Evolutionary conservation across 2,888 invertebrate species (phyloP).

Genomic region (Liposcelis brunnea): DNA sequence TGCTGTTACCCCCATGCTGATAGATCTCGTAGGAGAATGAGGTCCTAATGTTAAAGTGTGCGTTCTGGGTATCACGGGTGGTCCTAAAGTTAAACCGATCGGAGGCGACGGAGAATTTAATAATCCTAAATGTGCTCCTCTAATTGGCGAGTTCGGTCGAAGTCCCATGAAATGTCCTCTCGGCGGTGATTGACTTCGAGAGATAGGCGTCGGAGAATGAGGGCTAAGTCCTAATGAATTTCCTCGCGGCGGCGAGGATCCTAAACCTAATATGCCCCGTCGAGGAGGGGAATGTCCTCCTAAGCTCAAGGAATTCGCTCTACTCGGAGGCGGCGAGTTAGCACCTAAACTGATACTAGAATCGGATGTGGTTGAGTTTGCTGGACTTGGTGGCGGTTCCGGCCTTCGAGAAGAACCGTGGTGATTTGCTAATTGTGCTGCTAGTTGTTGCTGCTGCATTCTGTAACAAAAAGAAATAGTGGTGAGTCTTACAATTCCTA

Average conservation of each 20-base stretch:
- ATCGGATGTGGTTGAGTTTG: slow-evolving; percentile 19
- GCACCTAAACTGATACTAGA: slow-evolving; percentile 18
- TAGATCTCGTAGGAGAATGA: slow-evolving; percentile 19
- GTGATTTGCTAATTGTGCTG: slow-evolving; percentile 20
- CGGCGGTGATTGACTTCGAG: slow-evolving; percentile 2
- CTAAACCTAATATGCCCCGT: neutral
- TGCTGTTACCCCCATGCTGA: slow-evolving; percentile 10
- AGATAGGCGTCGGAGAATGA: neutral
- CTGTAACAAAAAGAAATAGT: slow-evolving; percentile 17
- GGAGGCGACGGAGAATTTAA: slow-evolving; percentile 6
- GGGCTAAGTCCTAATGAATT: slow-evolving; percentile 2
- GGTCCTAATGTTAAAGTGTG: slow-evolving; percentile 16
- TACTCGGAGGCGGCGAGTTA: slow-evolving; percentile 15
- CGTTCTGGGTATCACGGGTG: slow-evolving; percentile 8
- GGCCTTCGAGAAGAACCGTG: slow-evolving; percentile 16
- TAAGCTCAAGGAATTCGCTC: neutral
- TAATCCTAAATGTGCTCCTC: slow-evolving; percentile 2
- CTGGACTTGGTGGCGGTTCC: slow-evolving; percentile 18
- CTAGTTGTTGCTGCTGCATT: slow-evolving; percentile 23
- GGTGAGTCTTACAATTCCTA: slow-evolving; percentile 20
- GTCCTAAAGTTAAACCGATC: slow-evolving; percentile 3
- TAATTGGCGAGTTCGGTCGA: too few relatives aligned
- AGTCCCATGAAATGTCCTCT: slow-evolving; percentile 3
- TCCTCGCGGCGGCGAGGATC: neutral
- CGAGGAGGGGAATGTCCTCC: slow-evolving; percentile 4